Conservation (phyloP, 1,140 invertebrate genomes). For the Tribolium madens region DNA sequence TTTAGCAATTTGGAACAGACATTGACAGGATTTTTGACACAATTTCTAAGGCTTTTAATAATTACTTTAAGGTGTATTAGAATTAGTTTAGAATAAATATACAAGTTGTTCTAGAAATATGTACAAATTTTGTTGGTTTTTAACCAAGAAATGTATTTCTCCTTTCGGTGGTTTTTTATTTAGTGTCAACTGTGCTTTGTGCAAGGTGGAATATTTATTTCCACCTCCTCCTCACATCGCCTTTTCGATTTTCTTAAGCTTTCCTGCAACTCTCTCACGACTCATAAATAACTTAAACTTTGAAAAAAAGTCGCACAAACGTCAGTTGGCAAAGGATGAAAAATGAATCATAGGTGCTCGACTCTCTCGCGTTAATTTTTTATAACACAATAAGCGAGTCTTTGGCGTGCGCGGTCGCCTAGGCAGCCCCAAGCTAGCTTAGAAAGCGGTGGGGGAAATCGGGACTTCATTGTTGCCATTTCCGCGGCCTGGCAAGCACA, state of each 20-base stretch:
- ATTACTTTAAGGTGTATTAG: no score
- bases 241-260: neutral
- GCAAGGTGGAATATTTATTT: no score
- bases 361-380: conserved; percentile 10
- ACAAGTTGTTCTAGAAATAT: no score
- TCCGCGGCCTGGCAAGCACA: conserved; percentile 44
- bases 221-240: no score
- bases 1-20: no score
- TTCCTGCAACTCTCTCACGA: neutral
- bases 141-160: no score
- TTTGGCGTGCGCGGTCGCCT: conserved; percentile 47
- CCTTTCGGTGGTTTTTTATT: no score
- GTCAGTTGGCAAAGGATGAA: conserved; percentile 2
- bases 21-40: no score
- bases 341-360: conserved; percentile 4
- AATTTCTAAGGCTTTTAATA: no score
- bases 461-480: conserved; percentile 51
- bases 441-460: conserved; percentile 31
- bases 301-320: neutral
- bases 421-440: conserved; percentile 45
- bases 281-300: neutral
- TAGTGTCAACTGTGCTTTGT: no score
- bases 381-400: conserved; percentile 26
- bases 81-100: no score
- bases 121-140: no score